phyloP scores from a whole-genome alignment of 37 sponge, comb jelly and placozoan species.

The Beroe forskalii region DNA sequence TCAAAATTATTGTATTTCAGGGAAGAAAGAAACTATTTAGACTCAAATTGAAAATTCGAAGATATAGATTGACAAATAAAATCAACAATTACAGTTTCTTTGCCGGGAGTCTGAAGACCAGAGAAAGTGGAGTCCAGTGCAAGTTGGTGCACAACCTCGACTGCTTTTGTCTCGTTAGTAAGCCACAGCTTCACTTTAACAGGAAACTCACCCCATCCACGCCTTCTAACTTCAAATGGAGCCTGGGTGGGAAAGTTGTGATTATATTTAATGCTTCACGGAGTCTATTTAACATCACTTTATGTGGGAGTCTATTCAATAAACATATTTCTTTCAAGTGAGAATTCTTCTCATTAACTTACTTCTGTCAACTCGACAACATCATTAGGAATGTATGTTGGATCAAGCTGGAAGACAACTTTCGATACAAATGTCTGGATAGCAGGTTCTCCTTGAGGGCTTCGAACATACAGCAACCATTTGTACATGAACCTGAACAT shows the following conservation, averaged over 20 bases:
- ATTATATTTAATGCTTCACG: too few species aligned
- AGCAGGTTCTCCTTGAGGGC: conserved; percentile 25
- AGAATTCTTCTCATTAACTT: too few species aligned
- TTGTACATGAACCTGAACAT: conserved; percentile 40
- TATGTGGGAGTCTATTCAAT: too few species aligned
- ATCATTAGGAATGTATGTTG: conserved; percentile 63
- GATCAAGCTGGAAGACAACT: conserved; percentile 48
- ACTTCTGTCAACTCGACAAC: conserved; percentile 58
- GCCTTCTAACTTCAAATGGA: conserved; percentile 60
- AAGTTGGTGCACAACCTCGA: conserved; percentile 25
- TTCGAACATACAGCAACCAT: conserved; percentile 51
- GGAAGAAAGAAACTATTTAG: too few species aligned
- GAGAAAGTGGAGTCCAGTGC: conserved; percentile 43
- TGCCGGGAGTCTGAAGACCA: conserved; percentile 47
- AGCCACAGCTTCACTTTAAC: conserved; percentile 17
- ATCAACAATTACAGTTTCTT: conserved; percentile 55
- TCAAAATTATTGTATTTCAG: too few species aligned
- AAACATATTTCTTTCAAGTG: too few species aligned
- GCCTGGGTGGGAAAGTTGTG: conserved; percentile 12
- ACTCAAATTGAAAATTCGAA: too few species aligned
- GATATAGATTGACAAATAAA: too few species aligned
- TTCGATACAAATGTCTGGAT: conserved; percentile 57
- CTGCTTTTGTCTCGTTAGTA: background rate
- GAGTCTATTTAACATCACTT: too few species aligned
- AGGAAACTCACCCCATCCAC: conserved; percentile 64